A percentile compares a stretch with the other conserved stretches of the same genome.
phyloP scores from a whole-genome alignment of 2,113 vertebrate genomes.

The Callaeas wilsoni region DNA sequence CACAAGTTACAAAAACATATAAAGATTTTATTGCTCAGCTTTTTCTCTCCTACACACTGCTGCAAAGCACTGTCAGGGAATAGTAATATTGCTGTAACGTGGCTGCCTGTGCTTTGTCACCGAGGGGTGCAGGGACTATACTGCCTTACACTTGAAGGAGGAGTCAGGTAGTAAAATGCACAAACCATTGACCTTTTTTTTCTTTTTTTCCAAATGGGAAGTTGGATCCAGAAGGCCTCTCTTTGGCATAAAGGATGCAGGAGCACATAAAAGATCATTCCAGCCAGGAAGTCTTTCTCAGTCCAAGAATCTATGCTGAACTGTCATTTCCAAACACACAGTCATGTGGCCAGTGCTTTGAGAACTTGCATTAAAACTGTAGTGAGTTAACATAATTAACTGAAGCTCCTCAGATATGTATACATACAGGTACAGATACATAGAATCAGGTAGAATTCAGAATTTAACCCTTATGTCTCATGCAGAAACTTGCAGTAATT shows the following conservation, averaged over 20 bases:
- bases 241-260: background rate
- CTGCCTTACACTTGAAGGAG: background rate
- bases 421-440: background rate
- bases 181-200: background rate
- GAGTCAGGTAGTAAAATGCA: constrained; percentile 21
- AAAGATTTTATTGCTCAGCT: constrained; percentile 20
- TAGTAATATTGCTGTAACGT: background rate
- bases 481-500: background rate
- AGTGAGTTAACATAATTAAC: background rate
- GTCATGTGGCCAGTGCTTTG: background rate
- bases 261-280: background rate
- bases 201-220: background rate
- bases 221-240: background rate
- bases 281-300: background rate
- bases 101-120: background rate
- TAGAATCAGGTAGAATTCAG: background rate
- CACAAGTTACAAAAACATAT: constrained; percentile 30
- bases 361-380: background rate
- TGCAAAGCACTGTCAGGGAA: background rate
- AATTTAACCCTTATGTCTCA: background rate
- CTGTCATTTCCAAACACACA: background rate
- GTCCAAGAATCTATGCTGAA: background rate
- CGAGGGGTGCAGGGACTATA: background rate
- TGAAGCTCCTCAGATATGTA: background rate
- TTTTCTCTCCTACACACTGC: constrained; percentile 1